A percentile compares a stretch with the other conserved stretches of the same genome.
phyloP scores from a whole-genome alignment of 2,797 vertebrate species.

The Rhynchotus rufescens region DNA sequence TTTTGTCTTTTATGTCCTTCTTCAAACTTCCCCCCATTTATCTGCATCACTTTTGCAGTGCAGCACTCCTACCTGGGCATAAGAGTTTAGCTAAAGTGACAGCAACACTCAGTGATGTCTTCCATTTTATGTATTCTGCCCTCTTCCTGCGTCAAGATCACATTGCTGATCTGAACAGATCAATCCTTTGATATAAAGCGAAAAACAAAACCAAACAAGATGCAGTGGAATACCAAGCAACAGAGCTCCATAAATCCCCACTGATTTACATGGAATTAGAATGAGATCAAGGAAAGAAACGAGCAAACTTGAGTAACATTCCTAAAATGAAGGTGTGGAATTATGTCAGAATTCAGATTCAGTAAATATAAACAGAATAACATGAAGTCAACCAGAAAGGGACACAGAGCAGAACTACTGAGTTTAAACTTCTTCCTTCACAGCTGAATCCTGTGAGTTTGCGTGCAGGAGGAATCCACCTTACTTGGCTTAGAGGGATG shows the following conservation, averaged over 20 bases:
- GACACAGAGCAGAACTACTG: neutral
- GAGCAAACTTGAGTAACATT: neutral
- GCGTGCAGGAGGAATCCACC: neutral
- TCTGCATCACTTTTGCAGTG: neutral
- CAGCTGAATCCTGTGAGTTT: neutral
- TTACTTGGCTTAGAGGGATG: slow-evolving; percentile 6
- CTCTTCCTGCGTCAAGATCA: neutral
- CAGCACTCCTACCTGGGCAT: neutral
- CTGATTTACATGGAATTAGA: neutral
- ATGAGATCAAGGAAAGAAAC: neutral
- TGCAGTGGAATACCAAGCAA: neutral
- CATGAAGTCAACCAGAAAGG: neutral
- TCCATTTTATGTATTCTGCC: rapidly evolving
- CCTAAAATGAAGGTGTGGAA: neutral
- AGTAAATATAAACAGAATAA: neutral
- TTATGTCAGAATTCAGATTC: neutral
- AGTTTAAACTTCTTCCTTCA: neutral
- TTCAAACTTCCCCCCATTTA: neutral
- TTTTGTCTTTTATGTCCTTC: neutral
- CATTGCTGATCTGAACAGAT: neutral
- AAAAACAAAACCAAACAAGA: too few relatives aligned
- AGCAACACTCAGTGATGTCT: neutral
- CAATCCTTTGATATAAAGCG: neutral
- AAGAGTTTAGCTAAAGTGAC: neutral
- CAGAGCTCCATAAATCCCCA: rapidly evolving